Conservation (phyloP, 2,797 vertebrate species). For the Taeniopygia guttata region DNA sequence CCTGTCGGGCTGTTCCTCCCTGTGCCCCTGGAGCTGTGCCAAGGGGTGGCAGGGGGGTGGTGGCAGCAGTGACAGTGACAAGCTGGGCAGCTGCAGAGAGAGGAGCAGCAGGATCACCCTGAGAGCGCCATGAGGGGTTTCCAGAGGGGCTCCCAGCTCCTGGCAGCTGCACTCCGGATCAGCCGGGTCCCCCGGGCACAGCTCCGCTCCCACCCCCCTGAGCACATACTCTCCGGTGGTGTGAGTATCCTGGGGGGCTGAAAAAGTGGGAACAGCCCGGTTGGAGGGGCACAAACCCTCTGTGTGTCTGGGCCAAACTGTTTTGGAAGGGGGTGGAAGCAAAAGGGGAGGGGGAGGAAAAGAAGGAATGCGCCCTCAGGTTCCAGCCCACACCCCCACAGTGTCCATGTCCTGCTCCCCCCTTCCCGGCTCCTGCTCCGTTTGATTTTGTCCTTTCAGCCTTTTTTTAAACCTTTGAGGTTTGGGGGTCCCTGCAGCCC, state of each 20-base stretch:
- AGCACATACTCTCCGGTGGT: neutral
- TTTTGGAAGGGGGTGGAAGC: neutral
- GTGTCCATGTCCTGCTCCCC: neutral
- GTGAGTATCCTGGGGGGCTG: conserved; percentile 6
- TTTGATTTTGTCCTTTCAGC: neutral
- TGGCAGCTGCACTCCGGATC: neutral
- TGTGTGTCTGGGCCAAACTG: accelerated
- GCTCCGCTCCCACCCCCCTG: neutral
- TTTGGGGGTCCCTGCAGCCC: neutral
- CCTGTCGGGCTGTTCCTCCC: neutral
- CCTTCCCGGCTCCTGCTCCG: accelerated
- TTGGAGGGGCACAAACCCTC: accelerated
- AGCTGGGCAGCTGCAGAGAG: neutral
- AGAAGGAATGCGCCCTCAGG: neutral
- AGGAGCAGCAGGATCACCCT: neutral
- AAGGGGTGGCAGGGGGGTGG: neutral
- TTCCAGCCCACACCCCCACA: accelerated
- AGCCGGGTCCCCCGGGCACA: accelerated
- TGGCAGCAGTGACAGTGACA: neutral
- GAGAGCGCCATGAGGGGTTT: neutral
- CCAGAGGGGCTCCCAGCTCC: conserved; percentile 14
- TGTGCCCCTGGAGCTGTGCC: accelerated
- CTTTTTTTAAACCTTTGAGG: too few species aligned
- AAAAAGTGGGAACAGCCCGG: accelerated
- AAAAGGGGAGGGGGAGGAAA: neutral